Percentiles rank a stretch among this genome's conserved stretches.
phyloP scores from a whole-genome alignment of 2,113 vertebrate genomes.

The Takifugu flavidus region DNA sequence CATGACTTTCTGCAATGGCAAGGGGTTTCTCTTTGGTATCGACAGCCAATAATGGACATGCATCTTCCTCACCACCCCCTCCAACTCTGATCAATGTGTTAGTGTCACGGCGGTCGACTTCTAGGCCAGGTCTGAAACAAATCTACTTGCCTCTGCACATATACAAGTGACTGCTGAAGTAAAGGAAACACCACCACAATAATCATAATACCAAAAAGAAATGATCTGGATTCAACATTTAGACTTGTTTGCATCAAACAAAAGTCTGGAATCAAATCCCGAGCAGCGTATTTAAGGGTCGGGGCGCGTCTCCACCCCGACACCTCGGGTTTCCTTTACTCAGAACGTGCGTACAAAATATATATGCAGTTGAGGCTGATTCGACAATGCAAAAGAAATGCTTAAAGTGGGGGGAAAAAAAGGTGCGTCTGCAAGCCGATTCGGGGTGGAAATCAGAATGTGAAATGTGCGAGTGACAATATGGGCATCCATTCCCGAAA shows the following conservation, averaged over 20 bases:
- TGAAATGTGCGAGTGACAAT: conserved; percentile 73
- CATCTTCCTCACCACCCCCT: conserved; percentile 65
- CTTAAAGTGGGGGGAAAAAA: conserved; percentile 28
- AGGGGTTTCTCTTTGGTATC: conserved; percentile 73
- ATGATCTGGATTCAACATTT: conserved; percentile 30
- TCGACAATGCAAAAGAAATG: conserved; percentile 62
- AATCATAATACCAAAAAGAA: conserved; percentile 6
- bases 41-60: conserved; percentile 73
- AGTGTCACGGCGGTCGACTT: conserved; percentile 56
- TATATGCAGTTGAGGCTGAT: conserved; percentile 63
- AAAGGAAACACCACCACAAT: conserved; percentile 61
- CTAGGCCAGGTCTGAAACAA: conserved; percentile 66
- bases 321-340: conserved; percentile 58
- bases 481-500: conserved; percentile 65
- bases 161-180: conserved; percentile 57
- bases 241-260: conserved; percentile 39
- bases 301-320: conserved; percentile 45
- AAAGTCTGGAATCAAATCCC: conserved; percentile 50
- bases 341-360: conserved; percentile 46
- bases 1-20: conserved; percentile 98
- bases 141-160: conserved; percentile 63
- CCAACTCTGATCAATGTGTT: conserved; percentile 56
- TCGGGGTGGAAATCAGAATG: conserved; percentile 60
- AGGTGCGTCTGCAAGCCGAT: conserved; percentile 57
- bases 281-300: conserved; percentile 32